phyloP scores from a whole-genome alignment of 2,888 invertebrate species.

The Platycnemis pennipes region DNA sequence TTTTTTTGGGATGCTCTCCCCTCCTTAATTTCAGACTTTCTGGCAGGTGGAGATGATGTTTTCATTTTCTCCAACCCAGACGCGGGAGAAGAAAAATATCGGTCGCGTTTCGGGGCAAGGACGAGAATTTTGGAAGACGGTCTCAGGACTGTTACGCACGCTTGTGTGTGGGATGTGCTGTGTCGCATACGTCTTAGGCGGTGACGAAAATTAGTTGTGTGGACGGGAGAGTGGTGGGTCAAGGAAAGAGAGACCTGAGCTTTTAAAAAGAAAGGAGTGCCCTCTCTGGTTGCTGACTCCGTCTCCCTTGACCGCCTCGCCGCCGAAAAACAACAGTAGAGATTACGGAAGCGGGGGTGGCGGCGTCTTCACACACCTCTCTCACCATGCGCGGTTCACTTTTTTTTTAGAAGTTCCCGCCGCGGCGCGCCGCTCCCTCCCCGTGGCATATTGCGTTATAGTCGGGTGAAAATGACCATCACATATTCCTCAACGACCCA shows the following conservation, averaged over 20 bases:
- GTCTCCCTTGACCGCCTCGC: not conserved
- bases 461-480: not conserved
- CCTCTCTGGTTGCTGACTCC: not conserved
- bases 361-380: not conserved
- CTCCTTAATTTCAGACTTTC: not conserved
- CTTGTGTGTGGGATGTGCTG: not conserved
- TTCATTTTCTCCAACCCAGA: not conserved
- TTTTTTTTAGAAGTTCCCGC: not conserved
- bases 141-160: not conserved
- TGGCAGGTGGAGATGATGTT: not conserved
- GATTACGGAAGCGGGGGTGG: not conserved
- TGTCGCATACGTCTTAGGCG: not conserved
- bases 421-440: not conserved
- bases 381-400: not conserved
- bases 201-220: not conserved
- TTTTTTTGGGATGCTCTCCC: too few species aligned
- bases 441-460: not conserved
- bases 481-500: not conserved
- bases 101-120: not conserved
- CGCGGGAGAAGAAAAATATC: not conserved
- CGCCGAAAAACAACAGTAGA: not conserved
- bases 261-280: not conserved
- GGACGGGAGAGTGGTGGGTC: too few species aligned
- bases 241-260: too few species aligned
- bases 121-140: not conserved